Percentiles rank a stretch among this genome's conserved stretches.
Evolutionary conservation across 2,797 vertebrate species (phyloP).

Genomic region (Arrhamphus sclerolepis): DNA sequence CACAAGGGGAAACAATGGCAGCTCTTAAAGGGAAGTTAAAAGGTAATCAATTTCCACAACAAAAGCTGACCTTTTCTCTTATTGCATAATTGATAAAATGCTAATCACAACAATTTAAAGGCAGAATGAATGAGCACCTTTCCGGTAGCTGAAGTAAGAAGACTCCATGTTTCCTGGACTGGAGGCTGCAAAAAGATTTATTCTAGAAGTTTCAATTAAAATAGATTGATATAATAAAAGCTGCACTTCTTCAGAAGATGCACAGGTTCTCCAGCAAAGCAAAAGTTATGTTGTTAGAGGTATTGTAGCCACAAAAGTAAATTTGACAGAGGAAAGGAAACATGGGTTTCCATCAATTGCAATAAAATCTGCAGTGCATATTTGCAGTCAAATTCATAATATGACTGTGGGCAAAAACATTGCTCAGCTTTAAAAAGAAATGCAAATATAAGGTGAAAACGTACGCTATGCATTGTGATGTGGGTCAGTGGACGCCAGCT

Average conservation of each 20-base stretch:
- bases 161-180: constrained; percentile 19
- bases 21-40: constrained; percentile 35
- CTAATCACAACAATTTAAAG: constrained; percentile 45
- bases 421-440: too few species aligned
- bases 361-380: constrained; percentile 35
- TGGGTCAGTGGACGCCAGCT: neutral
- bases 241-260: constrained; percentile 38
- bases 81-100: constrained; percentile 62
- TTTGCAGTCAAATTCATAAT: constrained; percentile 13
- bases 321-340: constrained; percentile 42
- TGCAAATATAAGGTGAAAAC: constrained; percentile 3
- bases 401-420: neutral
- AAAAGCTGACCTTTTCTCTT: constrained; percentile 68
- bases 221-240: constrained; percentile 56
- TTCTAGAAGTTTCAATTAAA: constrained; percentile 33
- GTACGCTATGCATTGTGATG: constrained; percentile 8
- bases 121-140: constrained; percentile 35
- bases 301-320: constrained; percentile 36
- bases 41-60: constrained; percentile 62
- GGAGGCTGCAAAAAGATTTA: constrained; percentile 17
- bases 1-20: constrained; percentile 28
- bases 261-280: constrained; percentile 29
- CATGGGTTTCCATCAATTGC: constrained; percentile 36
- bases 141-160: constrained; percentile 12
- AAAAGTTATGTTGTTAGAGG: constrained; percentile 38